Evolutionary conservation across 2,888 invertebrate genomes (phyloP), one percentile per base, ranked within the genome.

Genomic region (Neoascia interrupta): DNA sequence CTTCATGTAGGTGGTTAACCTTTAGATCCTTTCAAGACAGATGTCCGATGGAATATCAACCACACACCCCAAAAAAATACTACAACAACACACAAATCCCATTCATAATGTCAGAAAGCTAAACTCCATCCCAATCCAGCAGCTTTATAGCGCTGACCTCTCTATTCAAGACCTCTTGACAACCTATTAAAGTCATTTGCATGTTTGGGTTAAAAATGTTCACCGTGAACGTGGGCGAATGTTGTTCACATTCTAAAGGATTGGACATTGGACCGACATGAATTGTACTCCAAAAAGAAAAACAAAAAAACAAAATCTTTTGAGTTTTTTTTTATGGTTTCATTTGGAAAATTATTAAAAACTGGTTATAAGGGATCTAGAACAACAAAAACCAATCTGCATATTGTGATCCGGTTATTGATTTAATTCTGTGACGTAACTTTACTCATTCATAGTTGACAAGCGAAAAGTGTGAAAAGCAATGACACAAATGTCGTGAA

Each of bases 131-230:
- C 36, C 56, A 2, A 15, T 15, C 54, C 34, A 16, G 15, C 21
- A 28, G n/a, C 15, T 6, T 3, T 6, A 21, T 13, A 13, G 51
- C 31, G 43, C 21, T 28, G 21, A 37, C 45, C 37, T 63, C 31
- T 41, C 31, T 58, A 37, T 39, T 68, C 34, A 76, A 19, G 37
- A 54, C 72, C 76, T 72, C 72, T 76, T 41, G 64, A 76, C 39
- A 76, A 54, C 45, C 47, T 72, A 53, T 76, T 76, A 19, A 76
- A 76, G 76, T 76, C 76, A 76, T 45, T 58, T 64, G 53, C 76
- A 76, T 76, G 47, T 45, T 51, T 31, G 19, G 36, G 58, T 34
- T 31, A 26, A 70, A 75, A 43, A 63, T 43, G 6, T 13, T 16
- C 6, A 16, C 13, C n/a, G 41, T n/a, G 18, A 31, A 45, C 28